Conservation (phyloP, 2,797 vertebrate genomes). For the Phataginus tricuspis region DNA sequence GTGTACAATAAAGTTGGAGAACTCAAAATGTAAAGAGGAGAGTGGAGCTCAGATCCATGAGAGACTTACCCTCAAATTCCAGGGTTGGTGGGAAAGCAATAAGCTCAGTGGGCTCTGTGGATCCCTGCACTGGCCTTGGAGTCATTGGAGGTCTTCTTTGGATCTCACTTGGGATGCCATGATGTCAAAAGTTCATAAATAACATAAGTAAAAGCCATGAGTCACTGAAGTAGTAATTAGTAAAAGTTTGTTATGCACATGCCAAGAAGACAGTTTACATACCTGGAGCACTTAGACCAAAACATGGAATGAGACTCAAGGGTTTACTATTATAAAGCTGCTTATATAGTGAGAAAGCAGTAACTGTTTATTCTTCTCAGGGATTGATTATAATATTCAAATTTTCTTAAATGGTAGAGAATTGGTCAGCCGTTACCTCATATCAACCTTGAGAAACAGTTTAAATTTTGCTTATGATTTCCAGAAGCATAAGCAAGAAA, state of each 20-base stretch:
- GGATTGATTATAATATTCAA: not conserved
- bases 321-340: not conserved
- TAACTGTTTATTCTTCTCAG: not conserved
- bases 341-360: not conserved
- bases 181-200: not conserved
- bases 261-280: not conserved
- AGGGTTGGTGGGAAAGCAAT: not conserved
- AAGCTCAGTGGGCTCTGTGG: not conserved
- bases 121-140: not conserved
- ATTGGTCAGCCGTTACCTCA: not conserved
- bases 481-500: not conserved
- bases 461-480: not conserved
- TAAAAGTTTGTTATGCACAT: not conserved
- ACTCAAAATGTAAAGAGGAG: not conserved
- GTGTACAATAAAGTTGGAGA: not conserved
- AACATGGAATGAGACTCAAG: not conserved
- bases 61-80: not conserved
- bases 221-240: not conserved
- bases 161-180: not conserved
- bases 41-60: not conserved
- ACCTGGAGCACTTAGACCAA: not conserved
- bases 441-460: not conserved
- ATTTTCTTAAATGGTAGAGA: not conserved
- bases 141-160: not conserved
- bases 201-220: not conserved